These are phyloP conservation scores for Calephelis nemesis DNA, from an alignment of 1,140 invertebrate genomes.

Conservation along the genomic window DNA sequence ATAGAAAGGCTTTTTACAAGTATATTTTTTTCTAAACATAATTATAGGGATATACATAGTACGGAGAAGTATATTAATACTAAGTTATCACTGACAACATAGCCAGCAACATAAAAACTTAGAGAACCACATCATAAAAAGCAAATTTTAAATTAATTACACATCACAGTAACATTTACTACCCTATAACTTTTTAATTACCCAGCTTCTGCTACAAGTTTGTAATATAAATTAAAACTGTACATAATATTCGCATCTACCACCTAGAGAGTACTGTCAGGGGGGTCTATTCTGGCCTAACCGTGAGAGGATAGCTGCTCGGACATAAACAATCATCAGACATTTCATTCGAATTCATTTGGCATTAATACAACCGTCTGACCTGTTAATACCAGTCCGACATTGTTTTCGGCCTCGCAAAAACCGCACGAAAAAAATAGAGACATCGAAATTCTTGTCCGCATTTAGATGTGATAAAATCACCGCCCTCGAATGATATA, in stretches of 20 bases:
- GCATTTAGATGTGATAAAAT: conserved; percentile 72
- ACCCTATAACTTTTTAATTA: conserved; percentile 3
- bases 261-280: conserved; percentile 19
- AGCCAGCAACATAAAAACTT: no score
- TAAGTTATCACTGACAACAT: no score
- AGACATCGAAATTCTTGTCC: conserved; percentile 67
- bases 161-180: background rate
- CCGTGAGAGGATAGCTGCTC: conserved; percentile 47
- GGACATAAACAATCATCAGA: conserved; percentile 59
- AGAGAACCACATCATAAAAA: background rate
- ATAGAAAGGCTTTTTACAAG: no score
- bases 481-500: conserved; percentile 70
- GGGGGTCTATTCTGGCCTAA: conserved; percentile 48
- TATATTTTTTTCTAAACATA: no score
- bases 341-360: conserved; percentile 45
- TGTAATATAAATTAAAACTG: conserved; percentile 1
- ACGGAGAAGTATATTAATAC: no score
- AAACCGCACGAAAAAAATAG: conserved; percentile 60
- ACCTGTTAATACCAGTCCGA: conserved; percentile 49
- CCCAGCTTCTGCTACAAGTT: background rate
- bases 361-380: conserved; percentile 42
- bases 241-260: conserved; percentile 9
- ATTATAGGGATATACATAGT: no score
- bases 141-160: background rate
- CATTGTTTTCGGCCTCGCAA: conserved; percentile 59